Conservation (phyloP, 37 sponge, comb jelly and placozoan genomes). For the Crambe crambe region DNA sequence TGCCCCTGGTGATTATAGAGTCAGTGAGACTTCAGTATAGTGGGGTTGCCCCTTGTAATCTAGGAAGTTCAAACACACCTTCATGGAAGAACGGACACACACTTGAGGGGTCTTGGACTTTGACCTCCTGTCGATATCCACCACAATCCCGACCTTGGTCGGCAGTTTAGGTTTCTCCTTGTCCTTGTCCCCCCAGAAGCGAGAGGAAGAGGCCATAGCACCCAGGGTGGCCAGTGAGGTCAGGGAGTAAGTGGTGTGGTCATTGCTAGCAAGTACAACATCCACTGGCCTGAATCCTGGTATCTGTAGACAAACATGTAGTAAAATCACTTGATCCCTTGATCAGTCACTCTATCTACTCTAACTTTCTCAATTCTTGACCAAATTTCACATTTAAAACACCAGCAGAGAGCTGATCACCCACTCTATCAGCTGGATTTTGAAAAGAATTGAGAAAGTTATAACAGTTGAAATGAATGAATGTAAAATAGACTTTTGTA, state of each 20-base stretch:
- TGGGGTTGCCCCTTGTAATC: background rate
- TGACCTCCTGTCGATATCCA: slow-evolving; percentile 33
- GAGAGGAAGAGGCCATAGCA: too few relatives aligned
- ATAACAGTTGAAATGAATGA: too few relatives aligned
- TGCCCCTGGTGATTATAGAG: too few relatives aligned
- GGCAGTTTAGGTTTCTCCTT: background rate
- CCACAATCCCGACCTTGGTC: slow-evolving; percentile 54
- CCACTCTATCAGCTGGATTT: too few relatives aligned
- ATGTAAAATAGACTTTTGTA: too few relatives aligned
- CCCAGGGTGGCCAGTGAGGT: too few relatives aligned
- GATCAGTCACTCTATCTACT: background rate
- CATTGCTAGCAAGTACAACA: slow-evolving; percentile 24
- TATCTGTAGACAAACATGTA: slow-evolving; percentile 22
- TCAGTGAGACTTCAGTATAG: background rate
- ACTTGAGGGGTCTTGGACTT: slow-evolving; percentile 18
- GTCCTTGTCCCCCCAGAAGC: too few relatives aligned
- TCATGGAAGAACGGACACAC: slow-evolving; percentile 47
- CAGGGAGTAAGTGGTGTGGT: slow-evolving; percentile 50
- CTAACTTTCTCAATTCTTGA: slow-evolving; percentile 13
- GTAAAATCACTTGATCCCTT: slow-evolving; percentile 17
- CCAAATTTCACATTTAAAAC: too few relatives aligned
- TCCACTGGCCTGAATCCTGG: slow-evolving; percentile 13
- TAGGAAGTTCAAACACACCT: slow-evolving; percentile 22
- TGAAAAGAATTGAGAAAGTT: too few relatives aligned
- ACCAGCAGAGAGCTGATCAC: too few relatives aligned